These are phyloP conservation scores for Orthosia incerta DNA, from an alignment of 2,888 invertebrate genomes.

Conservation along the genomic window DNA sequence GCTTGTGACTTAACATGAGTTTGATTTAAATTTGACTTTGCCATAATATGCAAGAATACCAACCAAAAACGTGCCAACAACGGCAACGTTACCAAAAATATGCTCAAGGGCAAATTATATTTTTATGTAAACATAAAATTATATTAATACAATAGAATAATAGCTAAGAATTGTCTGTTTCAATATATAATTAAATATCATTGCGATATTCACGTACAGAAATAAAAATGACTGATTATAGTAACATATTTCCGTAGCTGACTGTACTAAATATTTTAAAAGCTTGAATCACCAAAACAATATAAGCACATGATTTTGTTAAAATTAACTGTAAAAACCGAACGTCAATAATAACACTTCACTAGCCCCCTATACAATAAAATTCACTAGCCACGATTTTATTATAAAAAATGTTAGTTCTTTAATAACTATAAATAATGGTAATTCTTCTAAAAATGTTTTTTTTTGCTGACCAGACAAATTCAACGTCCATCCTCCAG, in stretches of 20 bases:
- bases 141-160: background rate
- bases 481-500: background rate
- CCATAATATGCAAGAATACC: background rate
- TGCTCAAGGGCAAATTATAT: background rate
- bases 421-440: slow-evolving; percentile 38
- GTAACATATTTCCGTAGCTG: slow-evolving; percentile 13
- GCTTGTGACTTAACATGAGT: background rate
- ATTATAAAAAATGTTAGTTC: slow-evolving; percentile 61
- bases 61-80: too few species aligned
- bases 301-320: slow-evolving; percentile 26
- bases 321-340: slow-evolving; percentile 23
- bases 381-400: slow-evolving; percentile 76
- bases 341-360: slow-evolving; percentile 35
- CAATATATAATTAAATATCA: background rate
- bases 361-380: slow-evolving; percentile 69
- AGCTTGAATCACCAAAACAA: slow-evolving; percentile 23
- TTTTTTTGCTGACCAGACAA: slow-evolving; percentile 16
- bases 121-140: background rate
- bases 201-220: background rate
- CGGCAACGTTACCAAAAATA: too few species aligned
- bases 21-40: background rate
- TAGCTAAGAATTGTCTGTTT: background rate
- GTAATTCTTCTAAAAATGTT: slow-evolving; percentile 6
- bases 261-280: slow-evolving; percentile 31
- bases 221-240: too few species aligned